Evolutionary conservation across 2,888 invertebrate species (phyloP).

Genomic region (Tetragonisca angustula): DNA sequence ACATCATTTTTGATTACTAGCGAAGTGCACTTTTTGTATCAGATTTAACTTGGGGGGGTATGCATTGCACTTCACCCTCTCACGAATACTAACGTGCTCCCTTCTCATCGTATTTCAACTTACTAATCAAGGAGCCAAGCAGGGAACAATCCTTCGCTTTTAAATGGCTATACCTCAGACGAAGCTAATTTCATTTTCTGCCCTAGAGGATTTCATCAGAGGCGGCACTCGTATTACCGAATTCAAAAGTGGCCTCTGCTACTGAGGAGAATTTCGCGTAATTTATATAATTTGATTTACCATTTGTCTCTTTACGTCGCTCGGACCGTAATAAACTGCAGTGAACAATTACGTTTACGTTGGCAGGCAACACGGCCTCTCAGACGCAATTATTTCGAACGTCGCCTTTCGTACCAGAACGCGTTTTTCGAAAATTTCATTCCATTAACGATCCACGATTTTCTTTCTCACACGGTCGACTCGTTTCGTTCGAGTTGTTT

Average conservation of each 20-base stretch:
- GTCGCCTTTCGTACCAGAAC: background rate
- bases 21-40: no score
- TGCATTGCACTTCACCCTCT: no score
- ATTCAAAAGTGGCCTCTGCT: background rate
- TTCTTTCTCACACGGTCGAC: no score
- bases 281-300: background rate
- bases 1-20: no score
- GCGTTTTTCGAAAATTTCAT: background rate
- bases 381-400: background rate
- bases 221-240: background rate
- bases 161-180: background rate
- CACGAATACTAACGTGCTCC: background rate
- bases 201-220: background rate
- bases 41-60: no score
- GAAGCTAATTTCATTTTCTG: background rate
- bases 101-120: background rate
- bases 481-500: background rate
- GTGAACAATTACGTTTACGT: conserved; percentile 2
- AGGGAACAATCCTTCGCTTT: background rate
- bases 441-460: background rate
- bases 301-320: background rate
- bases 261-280: background rate
- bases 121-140: background rate
- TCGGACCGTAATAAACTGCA: conserved; percentile 3
- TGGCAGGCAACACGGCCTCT: background rate